Percentiles rank a stretch among this genome's conserved stretches.
Evolutionary conservation across 2,113 vertebrate species (phyloP).

Genomic region (Colistium nudipinnis): DNA sequence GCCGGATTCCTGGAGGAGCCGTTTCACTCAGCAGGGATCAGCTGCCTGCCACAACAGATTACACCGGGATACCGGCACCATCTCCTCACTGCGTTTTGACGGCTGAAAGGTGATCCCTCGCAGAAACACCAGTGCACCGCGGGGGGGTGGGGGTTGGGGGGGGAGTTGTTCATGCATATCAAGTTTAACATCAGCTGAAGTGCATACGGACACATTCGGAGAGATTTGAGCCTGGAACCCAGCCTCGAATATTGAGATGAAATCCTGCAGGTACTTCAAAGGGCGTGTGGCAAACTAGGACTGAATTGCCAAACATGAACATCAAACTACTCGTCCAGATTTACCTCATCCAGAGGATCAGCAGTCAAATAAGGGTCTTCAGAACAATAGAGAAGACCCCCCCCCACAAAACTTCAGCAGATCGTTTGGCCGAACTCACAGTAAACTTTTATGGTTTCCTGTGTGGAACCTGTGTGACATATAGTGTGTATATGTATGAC

Average conservation of each 20-base stretch:
- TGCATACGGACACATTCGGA: not conserved
- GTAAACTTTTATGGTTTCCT: no score
- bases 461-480: no score
- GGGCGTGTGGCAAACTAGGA: not conserved
- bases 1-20: conserved; percentile 57
- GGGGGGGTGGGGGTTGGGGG: conserved; percentile 14
- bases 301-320: not conserved
- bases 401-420: no score
- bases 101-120: conserved; percentile 44
- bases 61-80: conserved; percentile 47
- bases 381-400: no score
- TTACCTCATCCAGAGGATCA: not conserved
- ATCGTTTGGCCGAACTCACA: no score
- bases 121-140: conserved; percentile 9
- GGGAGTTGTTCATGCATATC: conserved; percentile 19
- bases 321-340: not conserved
- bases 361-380: no score
- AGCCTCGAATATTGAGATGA: not conserved
- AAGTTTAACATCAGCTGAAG: not conserved
- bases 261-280: not conserved
- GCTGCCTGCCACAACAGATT: conserved; percentile 65
- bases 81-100: conserved; percentile 58
- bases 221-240: not conserved
- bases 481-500: not conserved
- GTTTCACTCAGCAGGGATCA: conserved; percentile 64